Evolutionary conservation across 2,888 invertebrate species (phyloP), one percentile per base, ranked within the genome.

Genomic region (Therioaphis trifolii): DNA sequence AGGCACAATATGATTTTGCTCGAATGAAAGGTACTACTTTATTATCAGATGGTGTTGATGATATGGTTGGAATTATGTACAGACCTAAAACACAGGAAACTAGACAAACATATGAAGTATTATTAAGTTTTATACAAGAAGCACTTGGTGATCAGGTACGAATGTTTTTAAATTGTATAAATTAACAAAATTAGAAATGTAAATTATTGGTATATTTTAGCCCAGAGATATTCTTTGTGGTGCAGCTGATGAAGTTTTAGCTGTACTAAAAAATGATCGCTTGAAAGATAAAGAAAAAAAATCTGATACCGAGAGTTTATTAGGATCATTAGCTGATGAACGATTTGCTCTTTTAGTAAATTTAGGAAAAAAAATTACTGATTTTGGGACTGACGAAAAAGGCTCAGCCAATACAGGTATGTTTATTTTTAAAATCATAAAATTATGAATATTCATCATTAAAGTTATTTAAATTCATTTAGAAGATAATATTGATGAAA

Each of bases 71-170:
- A 5, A 96, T 97, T 86, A 91, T 98, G 84, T 99, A 99, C 89
- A 91, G 97, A 35, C 99, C 99, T 0, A 94, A 99, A 88, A 99
- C 99, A 0, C 97, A 97, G 88, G 99, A 99, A 89, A 99, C 99
- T 0, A 91, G 97, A 61, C 97, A 99, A 88, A 99, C 98, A 0
- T 99, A 99, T 87, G 99, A 99, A 89, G 93, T 98, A 58, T 90
- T 99, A 74, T 90, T 99, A 49, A 97, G 96, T 86, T 98, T 99
- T 88, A 96, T 99, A 89, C 98, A 99, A 90, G 97, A 97, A 87
- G 96, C 98, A 0, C 91, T 99, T 0, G 98, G 99, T 0, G 99
- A 99, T 90, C 92, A 91, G 89, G 91, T 88, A 85, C 61, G 85
- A 78, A 52, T 46, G 11, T 55, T 11, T 40, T 63, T n/a, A 63